These are phyloP conservation scores for Amblyjoppa proteus DNA, from an alignment of 2,888 invertebrate species.

Conservation along the genomic window DNA sequence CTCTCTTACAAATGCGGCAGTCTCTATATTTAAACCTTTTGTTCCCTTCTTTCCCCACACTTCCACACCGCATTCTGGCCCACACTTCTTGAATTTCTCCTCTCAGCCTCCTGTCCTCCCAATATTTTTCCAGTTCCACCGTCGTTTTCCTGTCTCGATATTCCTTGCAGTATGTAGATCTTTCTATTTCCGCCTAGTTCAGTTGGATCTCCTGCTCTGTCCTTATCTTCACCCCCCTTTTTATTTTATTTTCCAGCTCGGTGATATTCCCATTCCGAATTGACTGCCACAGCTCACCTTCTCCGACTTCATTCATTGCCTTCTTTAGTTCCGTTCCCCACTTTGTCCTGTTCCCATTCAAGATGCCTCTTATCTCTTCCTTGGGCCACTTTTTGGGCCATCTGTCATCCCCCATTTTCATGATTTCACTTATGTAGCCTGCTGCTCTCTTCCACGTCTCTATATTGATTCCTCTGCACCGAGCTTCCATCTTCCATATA, in stretches of 20 bases:
- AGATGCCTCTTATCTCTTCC: too few relatives aligned
- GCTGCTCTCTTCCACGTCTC: neutral
- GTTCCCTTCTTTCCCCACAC: neutral
- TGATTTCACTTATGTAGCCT: neutral
- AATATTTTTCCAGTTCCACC: conserved; percentile 14
- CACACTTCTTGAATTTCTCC: conserved; percentile 2
- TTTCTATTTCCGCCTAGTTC: neutral
- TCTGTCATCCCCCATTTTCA: neutral
- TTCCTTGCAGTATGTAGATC: conserved; percentile 5
- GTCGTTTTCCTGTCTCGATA: neutral
- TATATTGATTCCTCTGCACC: neutral
- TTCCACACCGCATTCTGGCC: conserved; percentile 38
- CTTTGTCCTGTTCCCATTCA: too few relatives aligned
- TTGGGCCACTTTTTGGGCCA: too few relatives aligned
- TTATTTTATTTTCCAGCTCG: neutral
- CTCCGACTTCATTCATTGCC: neutral
- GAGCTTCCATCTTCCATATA: conserved; percentile 33
- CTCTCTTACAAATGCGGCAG: too few relatives aligned
- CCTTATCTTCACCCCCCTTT: neutral
- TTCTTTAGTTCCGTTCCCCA: neutral
- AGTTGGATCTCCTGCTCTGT: conserved; percentile 19
- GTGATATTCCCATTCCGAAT: neutral
- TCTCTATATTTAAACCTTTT: too few relatives aligned
- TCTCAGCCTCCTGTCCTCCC: neutral
- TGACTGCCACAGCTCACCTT: neutral